A percentile compares a stretch with the other conserved stretches of the same genome.
Evolutionary conservation across 2,888 invertebrate genomes (phyloP).

Genomic region (Drosophila leonis): DNA sequence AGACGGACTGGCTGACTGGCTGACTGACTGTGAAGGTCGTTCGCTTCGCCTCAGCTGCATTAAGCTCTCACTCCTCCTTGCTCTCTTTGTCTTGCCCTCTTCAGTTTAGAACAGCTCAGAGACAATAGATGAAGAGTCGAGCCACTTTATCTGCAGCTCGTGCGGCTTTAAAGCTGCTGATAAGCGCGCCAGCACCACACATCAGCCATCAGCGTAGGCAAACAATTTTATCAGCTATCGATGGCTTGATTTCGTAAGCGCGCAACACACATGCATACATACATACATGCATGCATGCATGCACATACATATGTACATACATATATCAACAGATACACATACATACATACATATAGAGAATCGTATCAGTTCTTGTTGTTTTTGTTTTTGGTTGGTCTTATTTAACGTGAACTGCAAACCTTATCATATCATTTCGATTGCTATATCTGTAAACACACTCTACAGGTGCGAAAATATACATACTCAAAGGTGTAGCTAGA

Average conservation of each 20-base stretch:
- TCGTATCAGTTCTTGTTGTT: not conserved
- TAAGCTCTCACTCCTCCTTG: not conserved
- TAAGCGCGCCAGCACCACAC: too few relatives aligned
- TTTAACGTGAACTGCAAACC: conserved; percentile 8
- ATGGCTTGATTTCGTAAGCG: conserved; percentile 46
- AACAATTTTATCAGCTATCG: conserved; percentile 49
- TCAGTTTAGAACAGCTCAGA: not conserved
- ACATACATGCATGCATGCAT: not conserved
- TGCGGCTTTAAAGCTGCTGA: conserved; percentile 46
- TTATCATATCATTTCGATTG: conserved; percentile 42
- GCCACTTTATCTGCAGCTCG: conserved; percentile 43
- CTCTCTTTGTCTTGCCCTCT: not conserved
- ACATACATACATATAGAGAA: not conserved
- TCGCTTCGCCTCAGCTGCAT: conserved; percentile 67
- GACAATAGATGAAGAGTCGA: conserved; percentile 7
- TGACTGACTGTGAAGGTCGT: conserved; percentile 84
- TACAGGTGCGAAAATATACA: conserved; percentile 6
- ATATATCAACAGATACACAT: not conserved
- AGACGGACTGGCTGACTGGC: conserved; percentile 40
- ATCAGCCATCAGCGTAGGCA: too few relatives aligned
- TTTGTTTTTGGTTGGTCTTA: conserved; percentile 7
- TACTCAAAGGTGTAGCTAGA: not conserved
- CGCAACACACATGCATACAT: conserved; percentile 14
- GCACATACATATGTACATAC: not conserved
- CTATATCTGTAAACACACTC: conserved; percentile 15